Evolutionary conservation across 2,113 vertebrate species (phyloP).

Genomic region (Boulengeromyrus knoepffleri): DNA sequence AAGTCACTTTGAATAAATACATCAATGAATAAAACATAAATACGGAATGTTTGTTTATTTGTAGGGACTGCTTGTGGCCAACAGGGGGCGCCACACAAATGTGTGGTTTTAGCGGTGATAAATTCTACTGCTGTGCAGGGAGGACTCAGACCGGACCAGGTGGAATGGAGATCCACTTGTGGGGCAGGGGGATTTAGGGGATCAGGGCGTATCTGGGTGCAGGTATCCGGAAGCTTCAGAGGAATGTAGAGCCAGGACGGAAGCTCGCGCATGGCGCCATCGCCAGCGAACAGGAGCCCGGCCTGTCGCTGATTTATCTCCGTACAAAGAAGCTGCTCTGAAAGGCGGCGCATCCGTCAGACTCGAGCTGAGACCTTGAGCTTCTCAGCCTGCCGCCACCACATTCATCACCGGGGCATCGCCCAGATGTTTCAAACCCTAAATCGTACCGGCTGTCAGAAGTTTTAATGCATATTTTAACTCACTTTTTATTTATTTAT

Average conservation of each 20-base stretch:
- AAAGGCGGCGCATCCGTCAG: slow-evolving; percentile 52
- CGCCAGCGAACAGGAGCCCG: background rate
- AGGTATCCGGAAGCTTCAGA: background rate
- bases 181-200: background rate
- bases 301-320: slow-evolving; percentile 54
- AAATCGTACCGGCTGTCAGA: background rate
- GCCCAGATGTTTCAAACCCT: slow-evolving; percentile 60
- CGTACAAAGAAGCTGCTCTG: slow-evolving; percentile 33
- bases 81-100: background rate
- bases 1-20: background rate
- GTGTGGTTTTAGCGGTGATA: background rate
- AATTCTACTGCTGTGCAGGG: background rate
- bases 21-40: background rate
- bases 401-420: slow-evolving; percentile 40
- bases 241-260: background rate
- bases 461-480: slow-evolving; percentile 16
- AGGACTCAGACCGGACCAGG: background rate
- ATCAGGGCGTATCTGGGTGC: background rate
- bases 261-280: background rate
- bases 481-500: slow-evolving; percentile 3
- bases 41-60: background rate
- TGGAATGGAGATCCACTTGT: background rate
- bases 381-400: slow-evolving; percentile 47
- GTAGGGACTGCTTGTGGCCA: background rate
- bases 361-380: slow-evolving; percentile 45